These are phyloP conservation scores for Aphrophora alni DNA, from an alignment of 2,888 invertebrate genomes.

Conservation along the genomic window DNA sequence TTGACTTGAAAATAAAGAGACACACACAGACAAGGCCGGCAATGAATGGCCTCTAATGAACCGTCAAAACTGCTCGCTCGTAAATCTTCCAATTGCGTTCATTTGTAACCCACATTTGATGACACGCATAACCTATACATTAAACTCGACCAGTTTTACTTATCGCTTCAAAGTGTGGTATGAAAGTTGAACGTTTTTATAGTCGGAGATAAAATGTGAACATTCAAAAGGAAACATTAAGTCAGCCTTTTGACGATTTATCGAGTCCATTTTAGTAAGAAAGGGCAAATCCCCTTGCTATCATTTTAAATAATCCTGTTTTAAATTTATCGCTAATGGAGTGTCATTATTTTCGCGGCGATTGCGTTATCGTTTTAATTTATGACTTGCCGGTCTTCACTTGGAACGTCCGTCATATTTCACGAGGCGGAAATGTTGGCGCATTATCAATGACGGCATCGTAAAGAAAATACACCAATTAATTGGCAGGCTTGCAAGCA, in stretches of 20 bases:
- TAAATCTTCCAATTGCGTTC: slow-evolving; percentile 28
- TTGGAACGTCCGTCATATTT: slow-evolving; percentile 29
- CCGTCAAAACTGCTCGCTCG: slow-evolving; percentile 33
- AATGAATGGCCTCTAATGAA: slow-evolving; percentile 40
- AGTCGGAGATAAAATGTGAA: slow-evolving; percentile 36
- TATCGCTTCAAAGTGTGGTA: slow-evolving; percentile 28
- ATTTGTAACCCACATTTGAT: slow-evolving; percentile 35
- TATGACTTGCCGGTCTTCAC: slow-evolving; percentile 24
- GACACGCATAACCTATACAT: neutral
- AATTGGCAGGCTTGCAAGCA: neutral
- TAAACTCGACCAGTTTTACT: neutral
- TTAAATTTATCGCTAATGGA: slow-evolving; percentile 35
- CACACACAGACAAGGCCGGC: slow-evolving; percentile 12
- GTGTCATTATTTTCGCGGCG: slow-evolving; percentile 34
- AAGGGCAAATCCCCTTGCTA: slow-evolving; percentile 22
- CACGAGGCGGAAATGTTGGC: slow-evolving; percentile 11
- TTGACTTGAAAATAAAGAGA: slow-evolving; percentile 10
- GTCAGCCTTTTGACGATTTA: slow-evolving; percentile 37
- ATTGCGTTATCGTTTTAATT: slow-evolving; percentile 31
- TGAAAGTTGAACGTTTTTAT: slow-evolving; percentile 22
- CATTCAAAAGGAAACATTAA: slow-evolving; percentile 41
- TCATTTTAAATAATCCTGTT: slow-evolving; percentile 22
- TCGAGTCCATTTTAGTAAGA: slow-evolving; percentile 37
- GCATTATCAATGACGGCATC: slow-evolving; percentile 6
- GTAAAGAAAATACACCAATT: slow-evolving; percentile 2